These are phyloP conservation scores for Cataglyphis livida DNA, from an alignment of 2,888 invertebrate species.

Conservation along the genomic window DNA sequence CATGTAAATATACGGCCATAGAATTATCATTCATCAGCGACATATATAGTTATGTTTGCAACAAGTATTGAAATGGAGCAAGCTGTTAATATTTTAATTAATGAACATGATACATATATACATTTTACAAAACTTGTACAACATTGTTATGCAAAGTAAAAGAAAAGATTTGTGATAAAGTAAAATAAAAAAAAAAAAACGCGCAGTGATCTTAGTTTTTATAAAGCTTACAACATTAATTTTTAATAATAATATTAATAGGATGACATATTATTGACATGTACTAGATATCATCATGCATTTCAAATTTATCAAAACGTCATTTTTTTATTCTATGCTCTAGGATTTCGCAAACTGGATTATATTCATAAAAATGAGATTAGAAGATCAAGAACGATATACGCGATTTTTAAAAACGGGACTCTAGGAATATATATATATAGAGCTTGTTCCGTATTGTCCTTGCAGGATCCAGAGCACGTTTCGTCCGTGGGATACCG, in stretches of 20 bases:
- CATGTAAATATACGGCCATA: not conserved
- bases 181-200: not conserved
- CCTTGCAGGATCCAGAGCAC: conserved; percentile 75
- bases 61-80: not conserved
- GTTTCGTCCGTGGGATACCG: conserved; percentile 81
- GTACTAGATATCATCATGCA: not conserved
- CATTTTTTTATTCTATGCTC: not conserved
- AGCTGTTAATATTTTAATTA: conserved; percentile 10
- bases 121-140: not conserved
- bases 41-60: not conserved
- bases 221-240: not conserved
- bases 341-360: not conserved
- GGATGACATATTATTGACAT: not conserved
- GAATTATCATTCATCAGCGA: not conserved
- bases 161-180: not conserved
- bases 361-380: not conserved
- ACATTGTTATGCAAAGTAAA: not conserved
- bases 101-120: not conserved
- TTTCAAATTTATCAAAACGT: not conserved
- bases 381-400: conserved; percentile 39
- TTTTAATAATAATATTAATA: not conserved
- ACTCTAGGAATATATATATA: not conserved
- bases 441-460: conserved; percentile 69
- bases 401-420: conserved; percentile 55
- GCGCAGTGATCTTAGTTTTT: not conserved